Percentiles rank a stretch among this genome's conserved stretches.
Evolutionary conservation across 2,888 invertebrate genomes (phyloP).

Genomic region (Aplocera efformata): DNA sequence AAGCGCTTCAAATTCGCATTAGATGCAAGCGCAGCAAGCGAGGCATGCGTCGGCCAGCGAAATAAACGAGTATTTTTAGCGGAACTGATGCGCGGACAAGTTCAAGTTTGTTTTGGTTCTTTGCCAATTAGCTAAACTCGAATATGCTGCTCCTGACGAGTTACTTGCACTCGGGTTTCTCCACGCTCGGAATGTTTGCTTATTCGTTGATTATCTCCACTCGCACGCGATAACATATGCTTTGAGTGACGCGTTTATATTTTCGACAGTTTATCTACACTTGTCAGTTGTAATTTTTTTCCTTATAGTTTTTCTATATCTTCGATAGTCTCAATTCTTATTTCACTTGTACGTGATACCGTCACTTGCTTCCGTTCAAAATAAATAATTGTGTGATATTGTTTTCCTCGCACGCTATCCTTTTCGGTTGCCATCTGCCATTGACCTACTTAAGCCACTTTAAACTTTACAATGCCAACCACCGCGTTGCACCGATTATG

Average conservation of each 20-base stretch:
- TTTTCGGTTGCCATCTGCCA: slow-evolving; percentile 53
- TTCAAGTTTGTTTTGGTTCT: slow-evolving; percentile 58
- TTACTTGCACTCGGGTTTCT: slow-evolving; percentile 27
- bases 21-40: too few species aligned
- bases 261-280: slow-evolving; percentile 22
- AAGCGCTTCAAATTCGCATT: too few species aligned
- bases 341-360: slow-evolving; percentile 32
- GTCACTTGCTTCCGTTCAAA: slow-evolving; percentile 41
- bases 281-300: slow-evolving; percentile 9
- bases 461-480: slow-evolving; percentile 62
- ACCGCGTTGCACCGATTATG: slow-evolving; percentile 39
- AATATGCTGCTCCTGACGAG: slow-evolving; percentile 15
- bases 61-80: slow-evolving; percentile 54
- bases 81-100: slow-evolving; percentile 44
- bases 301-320: slow-evolving; percentile 8
- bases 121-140: slow-evolving; percentile 18
- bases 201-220: slow-evolving; percentile 20
- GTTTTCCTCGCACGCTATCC: slow-evolving; percentile 51
- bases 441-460: slow-evolving; percentile 64
- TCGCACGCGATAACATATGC: slow-evolving; percentile 22
- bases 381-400: slow-evolving; percentile 51
- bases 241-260: slow-evolving; percentile 18
- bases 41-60: too few species aligned
- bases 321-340: slow-evolving; percentile 36
- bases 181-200: slow-evolving; percentile 27